Conservation (phyloP, 2,797 vertebrate species). For the Diplodus sargus region DNA sequence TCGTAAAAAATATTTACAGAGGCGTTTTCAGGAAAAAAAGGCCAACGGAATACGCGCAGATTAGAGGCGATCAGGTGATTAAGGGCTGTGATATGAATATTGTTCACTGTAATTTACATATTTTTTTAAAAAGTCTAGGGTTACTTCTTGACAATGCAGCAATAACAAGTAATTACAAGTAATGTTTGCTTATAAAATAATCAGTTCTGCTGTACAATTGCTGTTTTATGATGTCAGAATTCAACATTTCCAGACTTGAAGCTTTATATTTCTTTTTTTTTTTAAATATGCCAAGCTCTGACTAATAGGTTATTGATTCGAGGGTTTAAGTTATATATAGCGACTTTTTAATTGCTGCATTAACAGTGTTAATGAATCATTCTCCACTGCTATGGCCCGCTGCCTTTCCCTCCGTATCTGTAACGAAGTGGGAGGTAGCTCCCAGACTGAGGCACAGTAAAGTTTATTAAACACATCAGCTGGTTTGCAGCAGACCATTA, state of each 20-base stretch:
- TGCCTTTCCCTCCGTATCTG: constrained; percentile 45
- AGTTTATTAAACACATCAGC: constrained; percentile 85
- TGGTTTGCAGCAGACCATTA: constrained; percentile 79
- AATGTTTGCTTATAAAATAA: too few species aligned
- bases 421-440: constrained; percentile 77
- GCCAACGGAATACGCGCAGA: neutral
- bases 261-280: neutral
- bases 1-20: constrained; percentile 24
- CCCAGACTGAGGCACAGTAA: constrained; percentile 76
- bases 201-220: neutral
- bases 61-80: neutral
- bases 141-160: neutral
- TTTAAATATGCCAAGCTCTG: constrained; percentile 14
- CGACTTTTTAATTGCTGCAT: constrained; percentile 51
- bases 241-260: neutral
- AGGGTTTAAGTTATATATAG: constrained; percentile 37
- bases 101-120: neutral
- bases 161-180: neutral
- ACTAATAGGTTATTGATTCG: constrained; percentile 32
- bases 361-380: constrained; percentile 66
- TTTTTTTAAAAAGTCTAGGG: neutral
- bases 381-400: constrained; percentile 51
- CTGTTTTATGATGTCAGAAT: neutral
- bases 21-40: constrained; percentile 10
- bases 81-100: neutral